Base-by-base conservation (phyloP, 2,113 vertebrate genomes). In the Lepidothrix coronata region DNA sequence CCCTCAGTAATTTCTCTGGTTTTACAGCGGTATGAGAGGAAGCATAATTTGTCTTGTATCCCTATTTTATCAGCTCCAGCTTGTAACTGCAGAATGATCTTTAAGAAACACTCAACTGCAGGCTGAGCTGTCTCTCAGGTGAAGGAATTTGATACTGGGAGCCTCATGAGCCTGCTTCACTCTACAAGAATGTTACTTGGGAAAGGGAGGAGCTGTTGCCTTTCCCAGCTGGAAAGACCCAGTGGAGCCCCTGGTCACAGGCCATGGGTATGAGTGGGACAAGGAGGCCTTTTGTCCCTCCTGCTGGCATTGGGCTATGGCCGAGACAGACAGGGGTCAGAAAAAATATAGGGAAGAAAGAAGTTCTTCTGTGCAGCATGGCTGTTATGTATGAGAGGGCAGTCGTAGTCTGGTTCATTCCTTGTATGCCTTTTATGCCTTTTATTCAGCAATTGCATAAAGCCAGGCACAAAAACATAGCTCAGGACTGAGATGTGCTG, bases 181-280 rank as follows among this genome's bases (percentile, higher is more conserved):
- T 9, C 30, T 35, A 6, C 12, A 43, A 4, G 41, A 12, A 14
- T 9, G 9, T 37, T 71, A 11, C 22, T 67, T 2, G 2, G 44
- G 44, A 41, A 43, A 90, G 7, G 10, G 14, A 58, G 35, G 39
- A 70, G n/a, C 4, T 77, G n/a, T 14, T 87, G 13, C 28, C 23
- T 54, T 62, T 51, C 16, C 49, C 58, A 28, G 4, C 37, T 65
- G 46, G 14, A 37, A 62, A 35, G 37, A 6, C 10, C 12, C 59
- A 1, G 0, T 4, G 57, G 23, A 54, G 37, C 2, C 14, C 19
- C 27, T 0, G 0, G 19, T 61, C 41, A 18, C 21, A 73, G 44
- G 6, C 51, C 18, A 4, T 24, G 73, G 28, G 41, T 22, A 46
- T n/a, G 41, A 37, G 22, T 7, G 49, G 68, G 33, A 70, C 7